Percentiles rank a stretch among this genome's conserved stretches.
phyloP scores from a whole-genome alignment of 2,797 vertebrate species.

The Varecia variegata region DNA sequence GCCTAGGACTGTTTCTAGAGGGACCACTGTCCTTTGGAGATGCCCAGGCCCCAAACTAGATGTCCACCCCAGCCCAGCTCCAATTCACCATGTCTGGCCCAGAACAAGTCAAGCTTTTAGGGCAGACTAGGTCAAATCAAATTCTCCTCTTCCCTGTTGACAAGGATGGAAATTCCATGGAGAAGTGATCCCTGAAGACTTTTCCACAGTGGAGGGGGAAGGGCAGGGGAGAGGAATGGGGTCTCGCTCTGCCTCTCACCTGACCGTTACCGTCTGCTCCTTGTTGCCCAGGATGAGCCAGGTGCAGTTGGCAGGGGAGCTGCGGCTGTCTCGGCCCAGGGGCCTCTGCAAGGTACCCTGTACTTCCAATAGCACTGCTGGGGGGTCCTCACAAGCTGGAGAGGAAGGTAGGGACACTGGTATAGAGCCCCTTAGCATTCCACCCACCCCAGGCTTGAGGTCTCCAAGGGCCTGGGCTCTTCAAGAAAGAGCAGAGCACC shows the following conservation, averaged over 20 bases:
- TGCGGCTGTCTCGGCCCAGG: constrained; percentile 45
- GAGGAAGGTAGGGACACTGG: not conserved
- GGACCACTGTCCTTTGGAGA: not conserved
- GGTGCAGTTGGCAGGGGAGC: constrained; percentile 82
- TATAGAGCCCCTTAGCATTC: not conserved
- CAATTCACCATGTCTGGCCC: not conserved
- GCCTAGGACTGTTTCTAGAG: not conserved
- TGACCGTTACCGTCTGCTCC: constrained; percentile 86
- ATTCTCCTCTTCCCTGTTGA: not conserved
- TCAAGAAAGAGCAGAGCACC: not conserved
- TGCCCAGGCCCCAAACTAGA: not conserved
- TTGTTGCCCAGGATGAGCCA: constrained; percentile 87
- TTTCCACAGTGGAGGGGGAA: not conserved
- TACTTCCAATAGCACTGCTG: constrained; percentile 60
- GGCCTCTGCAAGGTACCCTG: constrained; percentile 74
- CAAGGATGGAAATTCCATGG: not conserved
- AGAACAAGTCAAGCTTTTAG: constrained; percentile 19
- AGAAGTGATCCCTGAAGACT: not conserved
- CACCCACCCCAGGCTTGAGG: not conserved
- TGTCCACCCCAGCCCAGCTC: not conserved
- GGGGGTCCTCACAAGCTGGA: constrained; percentile 64
- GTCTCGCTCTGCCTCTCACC: constrained; percentile 80
- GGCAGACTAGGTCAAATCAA: not conserved
- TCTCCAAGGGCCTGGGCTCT: not conserved
- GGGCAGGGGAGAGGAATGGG: not conserved